phyloP scores from a whole-genome alignment of 2,797 vertebrate genomes.

The Thalassophryne amazonica region DNA sequence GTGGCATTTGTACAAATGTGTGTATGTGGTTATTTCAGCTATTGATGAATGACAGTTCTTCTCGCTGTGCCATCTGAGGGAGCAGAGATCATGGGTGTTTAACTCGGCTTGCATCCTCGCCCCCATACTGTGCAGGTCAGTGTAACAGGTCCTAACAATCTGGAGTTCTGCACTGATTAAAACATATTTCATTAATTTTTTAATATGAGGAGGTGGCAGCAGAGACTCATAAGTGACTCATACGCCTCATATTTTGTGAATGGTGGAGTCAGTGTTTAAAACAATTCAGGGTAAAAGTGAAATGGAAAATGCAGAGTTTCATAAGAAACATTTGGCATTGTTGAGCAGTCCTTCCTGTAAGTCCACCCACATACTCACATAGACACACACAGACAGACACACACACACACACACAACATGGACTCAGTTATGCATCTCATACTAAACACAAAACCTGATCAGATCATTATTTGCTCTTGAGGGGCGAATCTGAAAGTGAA shows the following conservation, averaged over 20 bases:
- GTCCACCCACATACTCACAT: slow-evolving; percentile 29
- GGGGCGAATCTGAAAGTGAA: slow-evolving; percentile 53
- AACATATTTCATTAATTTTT: too few species aligned
- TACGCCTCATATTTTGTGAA: background rate
- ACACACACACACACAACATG: slow-evolving; percentile 46
- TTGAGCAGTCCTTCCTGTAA: slow-evolving; percentile 22
- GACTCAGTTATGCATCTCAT: slow-evolving; percentile 63
- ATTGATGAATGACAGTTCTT: too few species aligned
- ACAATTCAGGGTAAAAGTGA: slow-evolving; percentile 8
- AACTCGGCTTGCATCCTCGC: too few species aligned
- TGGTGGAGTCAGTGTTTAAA: background rate
- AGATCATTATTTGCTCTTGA: slow-evolving; percentile 42
- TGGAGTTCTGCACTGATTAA: too few species aligned
- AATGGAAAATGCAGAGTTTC: slow-evolving; percentile 29
- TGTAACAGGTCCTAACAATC: too few species aligned
- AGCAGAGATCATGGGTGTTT: too few species aligned
- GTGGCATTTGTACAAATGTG: too few species aligned
- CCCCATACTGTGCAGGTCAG: too few species aligned
- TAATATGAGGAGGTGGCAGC: too few species aligned
- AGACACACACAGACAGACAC: slow-evolving; percentile 24
- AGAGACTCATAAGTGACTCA: too few species aligned
- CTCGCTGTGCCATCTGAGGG: too few species aligned
- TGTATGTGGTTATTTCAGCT: too few species aligned
- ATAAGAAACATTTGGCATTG: slow-evolving; percentile 38
- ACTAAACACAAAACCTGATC: slow-evolving; percentile 45